phyloP scores from a whole-genome alignment of 1,140 invertebrate genomes.

The Penaeus japonicus region DNA sequence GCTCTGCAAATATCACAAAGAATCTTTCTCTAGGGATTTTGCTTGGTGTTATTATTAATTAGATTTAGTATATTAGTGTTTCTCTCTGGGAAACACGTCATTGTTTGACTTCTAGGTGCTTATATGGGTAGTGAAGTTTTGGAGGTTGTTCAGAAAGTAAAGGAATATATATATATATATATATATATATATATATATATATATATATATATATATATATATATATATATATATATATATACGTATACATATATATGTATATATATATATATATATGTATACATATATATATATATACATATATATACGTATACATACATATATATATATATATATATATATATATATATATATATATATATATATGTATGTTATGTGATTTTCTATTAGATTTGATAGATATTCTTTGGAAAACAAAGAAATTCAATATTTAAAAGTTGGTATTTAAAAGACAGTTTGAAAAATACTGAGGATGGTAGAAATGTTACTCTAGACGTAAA shows the following conservation, averaged over 20 bases:
- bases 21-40: no score
- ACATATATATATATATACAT: not conserved
- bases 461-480: not conserved
- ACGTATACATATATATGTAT: no score
- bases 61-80: no score
- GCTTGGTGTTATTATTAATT: no score
- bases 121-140: not conserved
- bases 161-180: not conserved
- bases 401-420: not conserved
- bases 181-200: not conserved
- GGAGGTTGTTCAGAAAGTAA: not conserved
- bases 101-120: slow-evolving; percentile 1
- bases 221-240: not conserved
- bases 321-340: not conserved
- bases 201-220: not conserved
- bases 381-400: not conserved
- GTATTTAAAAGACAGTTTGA: not conserved
- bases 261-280: no score
- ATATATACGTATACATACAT: not conserved
- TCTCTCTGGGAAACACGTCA: not conserved
- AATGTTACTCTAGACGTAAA: slow-evolving; percentile 3
- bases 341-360: not conserved
- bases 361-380: not conserved
- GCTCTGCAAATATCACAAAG: no score
- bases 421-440: not conserved